These are phyloP conservation scores for Halyomorpha halys DNA, from an alignment of 1,140 invertebrate genomes.

Conservation along the genomic window DNA sequence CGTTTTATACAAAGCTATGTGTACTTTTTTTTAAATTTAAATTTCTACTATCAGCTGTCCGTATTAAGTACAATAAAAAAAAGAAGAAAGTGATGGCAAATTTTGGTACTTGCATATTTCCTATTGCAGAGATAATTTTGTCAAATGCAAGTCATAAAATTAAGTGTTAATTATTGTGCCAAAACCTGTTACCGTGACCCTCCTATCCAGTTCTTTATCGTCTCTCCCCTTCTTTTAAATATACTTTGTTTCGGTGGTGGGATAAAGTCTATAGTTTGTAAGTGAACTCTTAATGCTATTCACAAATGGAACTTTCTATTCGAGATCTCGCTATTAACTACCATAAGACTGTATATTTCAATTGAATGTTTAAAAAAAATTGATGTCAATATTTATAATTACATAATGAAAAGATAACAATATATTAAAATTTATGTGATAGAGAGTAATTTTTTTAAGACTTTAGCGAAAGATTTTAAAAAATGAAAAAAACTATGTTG, in stretches of 20 bases:
- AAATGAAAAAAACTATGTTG: background rate
- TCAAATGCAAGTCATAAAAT: background rate
- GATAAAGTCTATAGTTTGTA: slow-evolving; percentile 4
- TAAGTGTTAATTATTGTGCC: slow-evolving; percentile 4
- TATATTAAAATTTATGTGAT: slow-evolving; percentile 15
- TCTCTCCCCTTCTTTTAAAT: background rate
- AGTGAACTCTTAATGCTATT: slow-evolving; percentile 11
- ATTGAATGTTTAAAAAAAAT: background rate
- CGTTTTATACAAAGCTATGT: background rate
- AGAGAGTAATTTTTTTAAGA: slow-evolving; percentile 19
- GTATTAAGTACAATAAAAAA: background rate
- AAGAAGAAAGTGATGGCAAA: slow-evolving; percentile 11
- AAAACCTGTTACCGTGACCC: slow-evolving; percentile 13
- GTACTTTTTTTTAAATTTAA: background rate
- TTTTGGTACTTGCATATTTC: slow-evolving; percentile 5
- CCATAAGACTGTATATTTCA: slow-evolving; percentile 13
- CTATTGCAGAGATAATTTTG: slow-evolving; percentile 21
- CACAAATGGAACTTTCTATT: slow-evolving; percentile 12
- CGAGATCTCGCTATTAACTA: slow-evolving; percentile 13
- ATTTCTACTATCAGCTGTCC: background rate
- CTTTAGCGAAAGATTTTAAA: background rate
- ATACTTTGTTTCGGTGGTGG: slow-evolving; percentile 8
- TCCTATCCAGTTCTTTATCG: background rate
- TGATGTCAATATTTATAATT: slow-evolving; percentile 2
- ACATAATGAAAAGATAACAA: slow-evolving; percentile 4